Conservation (phyloP, 23 tunicate species). For the Aplidium turbinatum region DNA sequence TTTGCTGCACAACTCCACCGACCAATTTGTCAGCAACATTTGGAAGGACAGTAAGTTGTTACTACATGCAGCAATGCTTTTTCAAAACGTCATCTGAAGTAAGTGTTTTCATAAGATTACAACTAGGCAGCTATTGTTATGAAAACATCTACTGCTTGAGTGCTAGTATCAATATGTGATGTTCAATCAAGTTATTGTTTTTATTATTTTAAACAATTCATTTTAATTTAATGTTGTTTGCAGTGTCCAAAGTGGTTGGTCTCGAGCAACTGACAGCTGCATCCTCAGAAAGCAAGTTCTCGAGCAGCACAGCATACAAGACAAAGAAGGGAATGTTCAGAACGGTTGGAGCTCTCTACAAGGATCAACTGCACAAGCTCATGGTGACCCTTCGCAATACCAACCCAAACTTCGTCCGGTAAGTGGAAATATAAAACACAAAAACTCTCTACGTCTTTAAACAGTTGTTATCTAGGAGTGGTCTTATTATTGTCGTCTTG, state of each 20-base stretch:
- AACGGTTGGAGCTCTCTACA: conserved; percentile 99
- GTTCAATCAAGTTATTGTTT: no score
- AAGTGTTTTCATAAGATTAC: no score
- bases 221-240: not conserved
- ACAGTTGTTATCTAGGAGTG: no score
- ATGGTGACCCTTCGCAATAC: conserved; percentile 97
- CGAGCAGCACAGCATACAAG: conserved; percentile 61
- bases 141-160: no score
- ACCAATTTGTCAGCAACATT: conserved; percentile 74
- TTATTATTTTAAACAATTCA: no score
- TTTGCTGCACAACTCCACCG: conserved; percentile 85
- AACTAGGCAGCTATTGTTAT: no score
- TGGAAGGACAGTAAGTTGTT: conserved; percentile 93
- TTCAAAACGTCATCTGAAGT: no score
- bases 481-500: no score
- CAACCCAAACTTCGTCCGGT: conserved; percentile 99
- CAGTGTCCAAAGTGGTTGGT: conserved; percentile 91
- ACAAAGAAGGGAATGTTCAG: conserved; percentile 98
- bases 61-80: no score
- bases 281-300: conserved; percentile 69
- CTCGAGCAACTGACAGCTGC: conserved; percentile 73
- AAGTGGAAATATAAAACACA: no score
- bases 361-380: conserved; percentile 92
- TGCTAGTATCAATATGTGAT: no score
- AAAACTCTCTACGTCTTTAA: no score